These are phyloP conservation scores for Monodelphis domestica DNA, from an alignment of 2,797 vertebrate species.

Conservation along the genomic window DNA sequence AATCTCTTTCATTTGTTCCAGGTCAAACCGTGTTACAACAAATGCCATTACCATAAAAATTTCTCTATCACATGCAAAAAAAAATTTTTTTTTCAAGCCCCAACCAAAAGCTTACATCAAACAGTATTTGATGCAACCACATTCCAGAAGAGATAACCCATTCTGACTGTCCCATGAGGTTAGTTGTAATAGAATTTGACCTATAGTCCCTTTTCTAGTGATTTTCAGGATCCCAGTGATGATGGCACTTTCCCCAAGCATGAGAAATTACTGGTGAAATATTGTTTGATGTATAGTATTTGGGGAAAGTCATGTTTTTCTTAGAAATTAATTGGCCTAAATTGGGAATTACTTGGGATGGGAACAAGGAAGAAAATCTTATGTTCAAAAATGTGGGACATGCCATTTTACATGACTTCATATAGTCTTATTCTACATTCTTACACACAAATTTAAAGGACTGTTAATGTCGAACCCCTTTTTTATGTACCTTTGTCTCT, in stretches of 20 bases:
- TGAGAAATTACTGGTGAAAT: constrained; percentile 26
- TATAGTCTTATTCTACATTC: constrained; percentile 41
- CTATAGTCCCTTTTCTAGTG: neutral
- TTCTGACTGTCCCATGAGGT: neutral
- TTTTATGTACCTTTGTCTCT: constrained; percentile 68
- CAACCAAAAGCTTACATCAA: constrained; percentile 5
- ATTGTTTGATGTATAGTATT: neutral
- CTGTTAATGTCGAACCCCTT: constrained; percentile 60
- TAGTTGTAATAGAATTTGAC: constrained; percentile 21
- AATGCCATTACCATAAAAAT: constrained; percentile 20
- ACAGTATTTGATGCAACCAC: neutral
- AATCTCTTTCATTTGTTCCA: constrained; percentile 41
- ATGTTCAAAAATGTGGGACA: constrained; percentile 51
- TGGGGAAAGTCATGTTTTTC: constrained; percentile 33
- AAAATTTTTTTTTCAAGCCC: neutral
- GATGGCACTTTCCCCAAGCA: constrained; percentile 11
- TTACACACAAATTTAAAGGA: constrained; percentile 48
- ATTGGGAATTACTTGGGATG: constrained; percentile 24
- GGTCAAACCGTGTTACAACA: constrained; percentile 45
- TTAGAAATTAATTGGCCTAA: neutral
- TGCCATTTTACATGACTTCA: constrained; percentile 63
- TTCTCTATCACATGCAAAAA: neutral
- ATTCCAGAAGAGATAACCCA: neutral
- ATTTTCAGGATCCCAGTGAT: neutral
- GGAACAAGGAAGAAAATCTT: constrained; percentile 38